These are phyloP conservation scores for Nymphalis polychloros DNA, from an alignment of 2,888 invertebrate genomes.

Conservation along the genomic window DNA sequence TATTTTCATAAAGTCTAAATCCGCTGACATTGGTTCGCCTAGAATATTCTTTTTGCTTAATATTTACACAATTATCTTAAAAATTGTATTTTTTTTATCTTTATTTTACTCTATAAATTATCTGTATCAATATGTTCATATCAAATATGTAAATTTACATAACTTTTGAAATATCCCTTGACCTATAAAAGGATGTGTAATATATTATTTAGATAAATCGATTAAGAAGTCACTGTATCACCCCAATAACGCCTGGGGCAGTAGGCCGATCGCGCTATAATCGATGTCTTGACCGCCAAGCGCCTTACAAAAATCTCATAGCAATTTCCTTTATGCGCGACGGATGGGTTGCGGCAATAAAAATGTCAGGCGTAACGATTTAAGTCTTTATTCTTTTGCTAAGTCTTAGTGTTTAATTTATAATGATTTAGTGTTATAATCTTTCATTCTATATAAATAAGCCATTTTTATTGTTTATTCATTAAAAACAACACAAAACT, in stretches of 20 bases:
- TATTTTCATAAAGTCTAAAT: slow-evolving; percentile 12
- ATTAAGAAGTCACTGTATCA: slow-evolving; percentile 26
- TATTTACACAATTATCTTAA: not conserved
- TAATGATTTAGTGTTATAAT: not conserved
- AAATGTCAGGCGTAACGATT: slow-evolving; percentile 41
- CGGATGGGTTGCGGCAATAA: slow-evolving; percentile 41
- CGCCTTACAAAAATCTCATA: slow-evolving; percentile 46
- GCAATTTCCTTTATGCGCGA: slow-evolving; percentile 43
- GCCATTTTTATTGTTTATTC: too few species aligned
- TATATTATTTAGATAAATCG: slow-evolving; percentile 17
- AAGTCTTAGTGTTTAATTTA: not conserved
- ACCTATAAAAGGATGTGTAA: slow-evolving; percentile 14
- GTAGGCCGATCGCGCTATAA: slow-evolving; percentile 31
- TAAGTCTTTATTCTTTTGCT: slow-evolving; percentile 1
- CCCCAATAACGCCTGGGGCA: slow-evolving; percentile 30
- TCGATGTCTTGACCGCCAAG: slow-evolving; percentile 39
- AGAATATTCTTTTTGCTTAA: slow-evolving; percentile 6
- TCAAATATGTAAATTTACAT: not conserved
- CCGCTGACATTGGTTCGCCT: slow-evolving; percentile 5
- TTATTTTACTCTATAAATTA: not conserved
- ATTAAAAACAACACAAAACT: too few species aligned
- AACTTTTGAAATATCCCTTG: not conserved
- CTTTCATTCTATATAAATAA: slow-evolving; percentile 1
- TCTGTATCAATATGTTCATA: not conserved
- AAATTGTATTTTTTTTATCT: not conserved